A percentile compares a stretch with the other conserved stretches of the same genome.
These are phyloP conservation scores for Paralichthys olivaceus DNA, from an alignment of 2,113 vertebrate species.

Conservation along the genomic window DNA sequence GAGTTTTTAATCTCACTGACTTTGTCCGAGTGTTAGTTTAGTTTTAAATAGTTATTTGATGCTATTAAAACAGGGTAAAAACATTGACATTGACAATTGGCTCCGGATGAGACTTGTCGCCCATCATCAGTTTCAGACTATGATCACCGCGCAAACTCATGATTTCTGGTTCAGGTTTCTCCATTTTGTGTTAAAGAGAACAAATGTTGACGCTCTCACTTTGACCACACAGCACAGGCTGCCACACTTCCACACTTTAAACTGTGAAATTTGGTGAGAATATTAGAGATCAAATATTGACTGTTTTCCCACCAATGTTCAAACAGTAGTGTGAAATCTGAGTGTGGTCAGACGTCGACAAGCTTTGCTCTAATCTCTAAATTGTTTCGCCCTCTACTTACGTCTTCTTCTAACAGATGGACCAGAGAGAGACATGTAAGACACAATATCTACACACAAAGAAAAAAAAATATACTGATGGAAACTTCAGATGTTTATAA, in stretches of 20 bases:
- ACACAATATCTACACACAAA: neutral
- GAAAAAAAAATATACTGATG: neutral
- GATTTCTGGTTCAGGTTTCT: too few relatives aligned
- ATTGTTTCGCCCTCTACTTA: neutral
- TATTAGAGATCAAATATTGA: conserved; percentile 3
- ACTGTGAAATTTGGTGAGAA: neutral
- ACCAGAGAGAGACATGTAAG: too few relatives aligned
- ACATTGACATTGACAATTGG: too few relatives aligned
- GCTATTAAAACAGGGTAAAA: too few relatives aligned
- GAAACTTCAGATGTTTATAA: neutral
- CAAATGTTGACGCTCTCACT: too few relatives aligned
- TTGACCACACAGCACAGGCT: neutral
- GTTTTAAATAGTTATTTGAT: too few relatives aligned
- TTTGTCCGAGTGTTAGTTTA: too few relatives aligned
- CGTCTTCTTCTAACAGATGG: neutral
- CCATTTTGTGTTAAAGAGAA: too few relatives aligned
- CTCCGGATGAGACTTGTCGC: too few relatives aligned
- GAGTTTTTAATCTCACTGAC: too few relatives aligned
- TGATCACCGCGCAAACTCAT: too few relatives aligned
- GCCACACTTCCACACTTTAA: neutral
- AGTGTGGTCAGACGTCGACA: neutral
- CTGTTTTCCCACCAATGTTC: neutral
- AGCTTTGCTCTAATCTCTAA: neutral
- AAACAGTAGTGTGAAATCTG: neutral
- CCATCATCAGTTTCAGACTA: neutral